Evolutionary conservation across 2,888 invertebrate genomes (phyloP).

Genomic region (Caenorhabditis imperialis): DNA sequence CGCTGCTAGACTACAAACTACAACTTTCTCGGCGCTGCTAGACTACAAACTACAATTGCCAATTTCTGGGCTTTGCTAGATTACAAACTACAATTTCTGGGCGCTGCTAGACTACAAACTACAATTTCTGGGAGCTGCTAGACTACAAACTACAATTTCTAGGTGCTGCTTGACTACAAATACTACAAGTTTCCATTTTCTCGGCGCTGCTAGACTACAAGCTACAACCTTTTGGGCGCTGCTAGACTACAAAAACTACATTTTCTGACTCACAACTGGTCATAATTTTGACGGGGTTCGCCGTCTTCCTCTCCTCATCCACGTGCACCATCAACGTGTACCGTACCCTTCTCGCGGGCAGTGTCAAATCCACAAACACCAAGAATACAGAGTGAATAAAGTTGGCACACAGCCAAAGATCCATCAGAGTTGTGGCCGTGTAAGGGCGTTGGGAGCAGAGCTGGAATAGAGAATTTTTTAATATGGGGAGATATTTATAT

Average conservation of each 20-base stretch:
- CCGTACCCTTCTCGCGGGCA: slow-evolving; percentile 65
- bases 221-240: not conserved
- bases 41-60: too few relatives aligned
- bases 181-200: too few relatives aligned
- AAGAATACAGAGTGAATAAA: slow-evolving; percentile 70
- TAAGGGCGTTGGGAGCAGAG: slow-evolving; percentile 59
- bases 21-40: too few relatives aligned
- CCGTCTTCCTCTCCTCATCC: slow-evolving; percentile 49
- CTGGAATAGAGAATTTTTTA: too few relatives aligned
- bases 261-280: slow-evolving; percentile 54
- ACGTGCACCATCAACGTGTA: slow-evolving; percentile 67
- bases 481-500: too few relatives aligned
- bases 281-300: slow-evolving; percentile 52
- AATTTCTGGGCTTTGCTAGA: not conserved
- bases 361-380: slow-evolving; percentile 62
- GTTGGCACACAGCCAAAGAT: slow-evolving; percentile 74
- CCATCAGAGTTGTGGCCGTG: slow-evolving; percentile 68
- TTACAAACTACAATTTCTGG: too few relatives aligned
- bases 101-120: too few relatives aligned
- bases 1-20: too few relatives aligned
- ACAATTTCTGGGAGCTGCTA: too few relatives aligned
- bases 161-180: too few relatives aligned
- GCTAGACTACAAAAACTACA: not conserved
- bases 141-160: too few relatives aligned
- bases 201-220: too few relatives aligned